A percentile compares a stretch with the other conserved stretches of the same genome.
phyloP scores from a whole-genome alignment of 2,113 vertebrate species.

The Psephotus haematonotus region DNA sequence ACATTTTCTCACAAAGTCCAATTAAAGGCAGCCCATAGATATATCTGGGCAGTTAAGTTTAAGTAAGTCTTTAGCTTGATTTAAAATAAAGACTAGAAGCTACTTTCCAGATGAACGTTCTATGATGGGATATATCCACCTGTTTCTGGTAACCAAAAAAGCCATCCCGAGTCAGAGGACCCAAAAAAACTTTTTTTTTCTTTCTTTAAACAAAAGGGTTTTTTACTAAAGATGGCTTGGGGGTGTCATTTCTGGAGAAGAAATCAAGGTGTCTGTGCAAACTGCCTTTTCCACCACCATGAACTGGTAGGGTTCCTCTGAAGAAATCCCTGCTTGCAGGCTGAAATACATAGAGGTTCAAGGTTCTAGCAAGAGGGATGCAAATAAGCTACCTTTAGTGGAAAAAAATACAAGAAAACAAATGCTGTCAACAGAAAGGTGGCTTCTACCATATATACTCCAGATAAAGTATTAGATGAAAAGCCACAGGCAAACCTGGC shows the following conservation, averaged over 20 bases:
- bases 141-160: background rate
- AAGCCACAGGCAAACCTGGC: background rate
- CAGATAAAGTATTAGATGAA: background rate
- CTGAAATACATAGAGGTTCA: background rate
- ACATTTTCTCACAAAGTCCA: background rate
- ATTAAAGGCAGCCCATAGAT: background rate
- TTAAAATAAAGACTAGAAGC: background rate
- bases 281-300: background rate
- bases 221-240: background rate
- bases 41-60: background rate
- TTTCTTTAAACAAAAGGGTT: too few relatives aligned
- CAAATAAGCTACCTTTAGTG: background rate
- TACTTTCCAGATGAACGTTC: background rate
- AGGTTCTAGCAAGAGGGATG: background rate
- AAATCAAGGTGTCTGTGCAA: background rate
- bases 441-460: background rate
- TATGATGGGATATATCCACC: background rate
- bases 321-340: background rate
- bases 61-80: background rate
- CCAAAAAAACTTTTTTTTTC: background rate
- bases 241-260: background rate
- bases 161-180: background rate
- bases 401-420: background rate
- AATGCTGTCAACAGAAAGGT: background rate
- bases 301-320: background rate